These are phyloP conservation scores for Syncerus caffer DNA, from an alignment of 2,797 vertebrate species.

Conservation along the genomic window DNA sequence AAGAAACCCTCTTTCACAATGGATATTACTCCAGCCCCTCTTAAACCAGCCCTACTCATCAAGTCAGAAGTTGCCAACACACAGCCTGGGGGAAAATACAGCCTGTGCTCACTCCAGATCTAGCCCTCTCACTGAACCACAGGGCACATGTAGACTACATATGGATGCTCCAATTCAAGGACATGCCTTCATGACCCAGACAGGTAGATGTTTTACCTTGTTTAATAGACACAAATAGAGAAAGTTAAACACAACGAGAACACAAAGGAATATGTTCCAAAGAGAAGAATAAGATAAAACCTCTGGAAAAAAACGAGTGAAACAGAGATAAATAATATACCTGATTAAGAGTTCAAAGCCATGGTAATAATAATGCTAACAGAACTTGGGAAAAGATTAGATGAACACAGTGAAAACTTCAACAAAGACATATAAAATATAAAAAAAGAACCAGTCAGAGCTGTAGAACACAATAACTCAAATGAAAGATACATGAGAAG, in stretches of 20 bases:
- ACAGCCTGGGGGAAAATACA: neutral
- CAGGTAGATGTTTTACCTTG: neutral
- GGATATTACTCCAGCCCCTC: neutral
- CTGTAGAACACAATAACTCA: neutral
- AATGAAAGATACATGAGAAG: neutral
- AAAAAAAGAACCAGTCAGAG: neutral
- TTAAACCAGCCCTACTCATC: neutral
- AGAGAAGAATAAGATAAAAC: neutral
- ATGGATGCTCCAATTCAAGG: neutral
- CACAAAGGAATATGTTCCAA: neutral
- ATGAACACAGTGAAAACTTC: neutral
- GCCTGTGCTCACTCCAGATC: neutral
- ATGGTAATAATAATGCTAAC: neutral
- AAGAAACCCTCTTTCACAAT: neutral
- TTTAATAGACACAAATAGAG: neutral
- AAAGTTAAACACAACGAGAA: neutral
- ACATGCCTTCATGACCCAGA: neutral
- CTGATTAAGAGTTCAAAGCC: neutral
- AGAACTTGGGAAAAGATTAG: neutral
- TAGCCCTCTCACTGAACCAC: neutral
- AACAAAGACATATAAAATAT: neutral
- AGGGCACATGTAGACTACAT: neutral
- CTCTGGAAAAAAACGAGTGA: neutral
- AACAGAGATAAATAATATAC: neutral
- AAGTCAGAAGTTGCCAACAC: neutral